Percentiles rank a stretch among this genome's conserved stretches.
phyloP scores from a whole-genome alignment of 2,113 vertebrate species.

The Ophthalmotilapia sp. region DNA sequence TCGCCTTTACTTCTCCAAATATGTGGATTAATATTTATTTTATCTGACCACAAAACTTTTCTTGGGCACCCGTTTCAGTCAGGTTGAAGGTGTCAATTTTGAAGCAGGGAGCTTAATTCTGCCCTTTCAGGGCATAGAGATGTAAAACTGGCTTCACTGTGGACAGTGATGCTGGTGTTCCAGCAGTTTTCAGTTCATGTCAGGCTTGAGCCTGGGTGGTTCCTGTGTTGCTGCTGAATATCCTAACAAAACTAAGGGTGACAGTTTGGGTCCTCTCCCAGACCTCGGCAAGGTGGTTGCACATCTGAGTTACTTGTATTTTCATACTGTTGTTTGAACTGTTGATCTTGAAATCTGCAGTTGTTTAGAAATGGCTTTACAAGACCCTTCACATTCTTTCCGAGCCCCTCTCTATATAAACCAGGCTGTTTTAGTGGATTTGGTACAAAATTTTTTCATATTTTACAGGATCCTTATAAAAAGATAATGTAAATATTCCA shows the following conservation, averaged over 20 bases:
- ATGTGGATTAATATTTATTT: neutral
- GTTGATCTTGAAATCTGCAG: neutral
- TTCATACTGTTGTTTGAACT: neutral
- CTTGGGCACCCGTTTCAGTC: neutral
- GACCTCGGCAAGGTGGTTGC: neutral
- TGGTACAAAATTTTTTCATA: rapidly evolving
- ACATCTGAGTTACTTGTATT: neutral
- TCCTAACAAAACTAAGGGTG: neutral
- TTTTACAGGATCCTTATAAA: neutral
- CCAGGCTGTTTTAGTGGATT: neutral
- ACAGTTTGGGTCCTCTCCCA: neutral
- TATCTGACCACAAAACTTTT: neutral
- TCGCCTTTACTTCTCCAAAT: neutral
- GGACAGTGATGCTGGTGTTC: neutral
- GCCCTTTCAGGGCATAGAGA: neutral
- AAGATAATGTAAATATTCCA: neutral
- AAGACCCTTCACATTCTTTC: neutral
- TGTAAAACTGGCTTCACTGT: neutral
- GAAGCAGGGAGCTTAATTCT: neutral
- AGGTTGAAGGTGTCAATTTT: neutral
- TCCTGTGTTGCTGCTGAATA: neutral
- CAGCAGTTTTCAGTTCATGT: neutral
- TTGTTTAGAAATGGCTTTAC: neutral
- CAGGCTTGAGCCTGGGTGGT: neutral
- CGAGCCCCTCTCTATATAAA: neutral